Base-by-base conservation (phyloP, 2,797 vertebrate species). In the Hyperoplus lanceolatus region DNA sequence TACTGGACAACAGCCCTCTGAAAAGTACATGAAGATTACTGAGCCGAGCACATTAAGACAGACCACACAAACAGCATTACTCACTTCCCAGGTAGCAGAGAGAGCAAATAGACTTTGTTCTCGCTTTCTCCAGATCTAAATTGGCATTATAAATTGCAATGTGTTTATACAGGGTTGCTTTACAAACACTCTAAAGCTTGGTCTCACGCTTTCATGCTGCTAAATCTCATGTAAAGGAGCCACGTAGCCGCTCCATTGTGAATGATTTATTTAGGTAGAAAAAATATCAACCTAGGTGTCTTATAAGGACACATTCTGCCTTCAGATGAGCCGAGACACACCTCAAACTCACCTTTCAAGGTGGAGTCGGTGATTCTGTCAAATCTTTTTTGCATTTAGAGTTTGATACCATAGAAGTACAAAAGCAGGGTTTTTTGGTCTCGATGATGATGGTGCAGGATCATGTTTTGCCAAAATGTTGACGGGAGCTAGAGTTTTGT, bases 11-110 rank as follows among this genome's bases (percentile, higher is more conserved):
- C 88, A 86, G 77, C 71, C 78, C 70, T 82, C 53, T 79, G 87
- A 93, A 93, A 29, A 93, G 87, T 92, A 91, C 88, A 86, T 89
- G 82, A 87, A 91, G 92, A 94, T 93, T 92, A 91, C 83, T 59
- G 84, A 86, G 84, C 81, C 56, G 82, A 83, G 89, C 81, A 80
- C 87, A 91, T 87, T 87, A 87, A 89, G 84, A 84, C 74, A 69
- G 83, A 85, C 80, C 88, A 87, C 89, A 90, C 80, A 87, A 87
- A 91, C 80, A 88, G 73, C 71, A 86, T 87, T 80, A 86, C 78
- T 88, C 87, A 87, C 73, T 80, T 83, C 73, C 78, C 78, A 89
- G 91, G 81, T 89, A 82, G 76, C 54, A 14, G 64, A 71, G 59
- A 64, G 62, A 42, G 54, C 70, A 69, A 77, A 81, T 36, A 74